Base-by-base conservation (phyloP, 2,888 invertebrate genomes). In the Chrysolina oricalcia region DNA sequence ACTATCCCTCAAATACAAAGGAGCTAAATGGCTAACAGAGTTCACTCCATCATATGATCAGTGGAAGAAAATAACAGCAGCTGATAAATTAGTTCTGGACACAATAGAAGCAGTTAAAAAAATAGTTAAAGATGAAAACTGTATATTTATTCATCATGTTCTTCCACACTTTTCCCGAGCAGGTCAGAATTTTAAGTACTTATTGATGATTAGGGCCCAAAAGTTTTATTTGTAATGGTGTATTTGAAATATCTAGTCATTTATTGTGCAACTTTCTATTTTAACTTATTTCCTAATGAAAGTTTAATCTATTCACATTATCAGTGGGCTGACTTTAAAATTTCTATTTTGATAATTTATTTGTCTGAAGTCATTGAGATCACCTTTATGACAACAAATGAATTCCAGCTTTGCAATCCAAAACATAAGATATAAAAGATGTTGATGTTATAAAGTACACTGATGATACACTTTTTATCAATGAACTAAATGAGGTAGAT, bases 151-250 rank as follows among this genome's bases (percentile, higher is more conserved):
- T 6, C 89, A 91, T 74, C 93, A 94, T 85, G 87, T 95, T 77
- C 85, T 96, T 77, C 93, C 95, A 10, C 94, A 95, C 82, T 93
- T 91, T 84, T 89, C 91, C 80, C 90, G 91, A 86, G 91, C 92
- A 84, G 92, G 92, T 92, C 87, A 59, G 35, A 27, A 35, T 27
- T 15, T 11, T 35, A n/a, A 6, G 35, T 35, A 35, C 35, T 8
- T 35, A 35, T 35, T 35, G 35, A 35, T 35, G 35, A 35, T 3
- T 43, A 4, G 6, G 10, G 2, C 1, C 15, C 6, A 80, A 74
- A 74, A 66, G 41, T 75, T 62, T 43, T 10, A 13, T 43, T 43
- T 43, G 15, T 15, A 43, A 43, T 15, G 6, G 43, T 13, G 15
- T 43, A 43, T 46, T 13, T 13, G 13, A 46, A 13, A 15, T 46